Base-by-base conservation (phyloP, 2,888 invertebrate species). In the Thysanoteuthis rhombus region DNA sequence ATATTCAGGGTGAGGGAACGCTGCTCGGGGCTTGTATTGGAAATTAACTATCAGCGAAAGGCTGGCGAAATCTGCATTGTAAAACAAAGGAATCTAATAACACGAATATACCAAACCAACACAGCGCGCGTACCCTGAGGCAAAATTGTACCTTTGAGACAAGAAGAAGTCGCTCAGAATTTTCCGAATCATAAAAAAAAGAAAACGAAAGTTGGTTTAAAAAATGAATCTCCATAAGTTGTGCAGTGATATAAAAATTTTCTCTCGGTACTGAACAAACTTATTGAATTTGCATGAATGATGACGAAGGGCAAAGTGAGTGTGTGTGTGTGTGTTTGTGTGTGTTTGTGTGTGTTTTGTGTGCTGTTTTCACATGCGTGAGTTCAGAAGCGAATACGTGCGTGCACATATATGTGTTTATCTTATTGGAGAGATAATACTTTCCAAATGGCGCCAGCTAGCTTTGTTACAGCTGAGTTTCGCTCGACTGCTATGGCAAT, bases 1-100 rank as follows among this genome's bases (percentile, higher is more conserved):
- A 75, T 75, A 36, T n/a, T 75, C 75, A 36, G n/a, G 16, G 75
- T n/a, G 75, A n/a, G n/a, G 75, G 36, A 75, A 75, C 36, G 75
- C n/a, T n/a, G 75, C 75, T 75, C 75, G n/a, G n/a, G 75, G 75
- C 75, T 75, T 75, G 75, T 75, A 75, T 75, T 75, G 12, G 75
- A 75, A 75, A 75, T 75, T 75, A 75, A 75, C 75, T 75, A 75
- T 36, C 75, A 75, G n/a, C 75, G 75, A 75, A 36, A 36, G n/a
- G 75, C 36, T n/a, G 75, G 75, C 75, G 12, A 75, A 75, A 75
- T 75, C 75, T 75, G 75, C 75, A 75, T 75, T 75, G 75, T 75
- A 75, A 75, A 75, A 75, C 75, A 75, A 75, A n/a, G n/a, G 75
- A 75, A 75, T 75, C 75, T 75, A 75, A 75, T 75, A 75, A 75